A percentile compares a stretch with the other conserved stretches of the same genome.
Conservation (phyloP, 2,888 invertebrate species). For the Melieria picta region DNA sequence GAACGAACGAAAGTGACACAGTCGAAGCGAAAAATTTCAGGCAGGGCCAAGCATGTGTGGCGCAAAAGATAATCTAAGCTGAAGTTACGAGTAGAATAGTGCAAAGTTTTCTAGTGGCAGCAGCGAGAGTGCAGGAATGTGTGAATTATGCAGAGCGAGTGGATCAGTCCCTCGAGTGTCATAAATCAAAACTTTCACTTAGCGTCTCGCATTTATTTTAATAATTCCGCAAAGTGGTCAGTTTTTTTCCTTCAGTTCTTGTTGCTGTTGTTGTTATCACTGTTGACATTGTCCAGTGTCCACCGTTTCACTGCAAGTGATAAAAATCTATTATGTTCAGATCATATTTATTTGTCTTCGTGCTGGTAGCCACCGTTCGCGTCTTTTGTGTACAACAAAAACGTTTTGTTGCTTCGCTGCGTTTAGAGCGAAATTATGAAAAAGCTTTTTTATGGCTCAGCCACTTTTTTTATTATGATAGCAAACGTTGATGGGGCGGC, state of each 20-base stretch:
- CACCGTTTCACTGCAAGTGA: conserved; percentile 42
- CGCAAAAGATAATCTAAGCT: too few species aligned
- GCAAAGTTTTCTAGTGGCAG: too few species aligned
- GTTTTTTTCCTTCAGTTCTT: too few species aligned
- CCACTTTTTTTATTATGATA: conserved; percentile 51
- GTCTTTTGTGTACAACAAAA: conserved; percentile 33
- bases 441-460: conserved; percentile 60
- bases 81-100: too few species aligned
- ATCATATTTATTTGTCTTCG: conserved; percentile 41
- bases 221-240: conserved; percentile 33
- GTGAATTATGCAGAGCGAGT: too few species aligned
- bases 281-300: too few species aligned
- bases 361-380: conserved; percentile 6
- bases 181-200: conserved; percentile 61
- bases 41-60: too few species aligned
- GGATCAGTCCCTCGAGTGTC: conserved; percentile 22
- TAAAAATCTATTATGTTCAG: conserved; percentile 56
- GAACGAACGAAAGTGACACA: too few species aligned
- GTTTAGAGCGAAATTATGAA: conserved; percentile 56
- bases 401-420: conserved; percentile 8
- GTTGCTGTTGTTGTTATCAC: too few species aligned
- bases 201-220: conserved; percentile 58
- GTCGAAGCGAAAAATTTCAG: too few species aligned
- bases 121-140: too few species aligned
- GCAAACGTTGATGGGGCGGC: conserved; percentile 13